Base-by-base conservation (phyloP, 1,140 invertebrate species). In the Sinonovacula constricta region DNA sequence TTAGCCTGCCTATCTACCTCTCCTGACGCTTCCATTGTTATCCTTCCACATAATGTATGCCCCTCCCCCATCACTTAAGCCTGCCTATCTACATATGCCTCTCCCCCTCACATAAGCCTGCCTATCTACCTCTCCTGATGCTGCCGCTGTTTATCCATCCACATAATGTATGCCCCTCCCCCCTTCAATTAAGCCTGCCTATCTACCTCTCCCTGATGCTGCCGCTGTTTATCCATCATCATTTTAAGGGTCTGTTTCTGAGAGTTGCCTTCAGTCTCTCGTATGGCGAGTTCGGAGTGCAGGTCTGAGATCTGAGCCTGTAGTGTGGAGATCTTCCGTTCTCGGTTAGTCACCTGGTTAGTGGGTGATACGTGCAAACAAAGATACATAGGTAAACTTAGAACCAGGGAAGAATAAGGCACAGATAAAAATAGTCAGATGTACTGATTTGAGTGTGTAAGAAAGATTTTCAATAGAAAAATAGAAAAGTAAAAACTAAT, bases 31-130 rank as follows among this genome's bases (percentile, higher is more conserved):
- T 67, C 33, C 85, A 60, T 14, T 83, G 80, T 75, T 90, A 45
- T 90, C 87, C 79, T 89, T 88, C 39, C 88, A 59, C 68, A 86
- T 82, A n/a, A n/a, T n/a, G n/a, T n/a, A n/a, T n/a, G n/a, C n/a
- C n/a, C n/a, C n/a, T n/a, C n/a, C n/a, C n/a, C n/a, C n/a, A n/a
- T n/a, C n/a, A n/a, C n/a, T n/a, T n/a, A n/a, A n/a, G n/a, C n/a
- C n/a, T n/a, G n/a, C n/a, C n/a, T n/a, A n/a, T n/a, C n/a, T n/a
- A n/a, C n/a, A n/a, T n/a, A n/a, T n/a, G n/a, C n/a, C n/a, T n/a
- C n/a, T n/a, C n/a, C n/a, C n/a, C n/a, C n/a, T n/a, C n/a, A n/a
- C n/a, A n/a, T n/a, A n/a, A n/a, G n/a, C n/a, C n/a, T n/a, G n/a
- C n/a, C n/a, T n/a, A n/a, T n/a, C n/a, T n/a, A n/a, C n/a, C n/a